Percentiles rank a stretch among this genome's conserved stretches.
phyloP scores from a whole-genome alignment of 2,888 invertebrate species.

The Brenthis ino region DNA sequence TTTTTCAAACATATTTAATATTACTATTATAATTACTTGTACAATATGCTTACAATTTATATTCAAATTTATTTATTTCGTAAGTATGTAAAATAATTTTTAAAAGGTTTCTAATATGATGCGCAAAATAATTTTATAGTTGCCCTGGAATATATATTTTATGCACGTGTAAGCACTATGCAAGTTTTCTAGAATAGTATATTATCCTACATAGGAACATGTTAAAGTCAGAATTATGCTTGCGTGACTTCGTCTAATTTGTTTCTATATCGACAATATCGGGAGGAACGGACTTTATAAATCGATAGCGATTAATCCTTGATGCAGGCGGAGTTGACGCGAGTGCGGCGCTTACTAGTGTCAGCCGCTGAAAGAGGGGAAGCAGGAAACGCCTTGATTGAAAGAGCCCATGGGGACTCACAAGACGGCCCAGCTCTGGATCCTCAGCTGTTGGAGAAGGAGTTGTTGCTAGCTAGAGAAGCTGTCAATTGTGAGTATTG shows the following conservation, averaged over 20 bases:
- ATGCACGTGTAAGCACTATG: too few relatives aligned
- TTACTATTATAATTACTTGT: too few relatives aligned
- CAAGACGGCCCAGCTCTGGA: conserved; percentile 79
- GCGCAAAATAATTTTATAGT: neutral
- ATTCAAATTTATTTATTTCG: neutral
- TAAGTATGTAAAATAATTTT: neutral
- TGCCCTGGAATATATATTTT: too few relatives aligned
- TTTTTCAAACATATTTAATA: too few relatives aligned
- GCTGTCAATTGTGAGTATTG: conserved; percentile 83
- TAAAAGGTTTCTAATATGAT: neutral
- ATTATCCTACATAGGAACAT: neutral
- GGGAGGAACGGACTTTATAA: conserved; percentile 37
- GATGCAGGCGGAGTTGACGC: conserved; percentile 84
- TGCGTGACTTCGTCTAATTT: conserved; percentile 39
- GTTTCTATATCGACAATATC: conserved; percentile 33
- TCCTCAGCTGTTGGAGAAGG: conserved; percentile 85
- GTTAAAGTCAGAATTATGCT: conserved; percentile 15
- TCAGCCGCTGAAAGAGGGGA: conserved; percentile 84
- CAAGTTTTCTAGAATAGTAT: neutral
- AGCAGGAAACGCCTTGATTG: conserved; percentile 73
- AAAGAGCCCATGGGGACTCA: conserved; percentile 81
- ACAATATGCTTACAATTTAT: neutral
- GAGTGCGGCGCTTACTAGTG: conserved; percentile 85
- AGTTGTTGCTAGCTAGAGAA: conserved; percentile 90
- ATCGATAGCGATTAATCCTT: conserved; percentile 41